Percentiles rank a stretch among this genome's conserved stretches.
Evolutionary conservation across 2,797 vertebrate species (phyloP).

Genomic region (Tokudaia tokunoshimensis): DNA sequence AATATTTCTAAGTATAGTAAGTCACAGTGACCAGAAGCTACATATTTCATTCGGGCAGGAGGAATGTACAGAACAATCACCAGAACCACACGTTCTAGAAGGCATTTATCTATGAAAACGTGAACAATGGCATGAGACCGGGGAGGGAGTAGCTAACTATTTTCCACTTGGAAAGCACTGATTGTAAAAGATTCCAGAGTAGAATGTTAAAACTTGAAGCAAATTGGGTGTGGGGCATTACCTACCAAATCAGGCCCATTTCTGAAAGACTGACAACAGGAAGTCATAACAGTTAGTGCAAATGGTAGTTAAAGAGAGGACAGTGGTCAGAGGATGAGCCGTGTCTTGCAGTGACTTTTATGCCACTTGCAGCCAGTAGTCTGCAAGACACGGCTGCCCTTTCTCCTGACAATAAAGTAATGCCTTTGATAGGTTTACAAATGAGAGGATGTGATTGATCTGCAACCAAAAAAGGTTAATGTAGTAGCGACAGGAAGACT

Average conservation of each 20-base stretch:
- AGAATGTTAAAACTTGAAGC: not conserved
- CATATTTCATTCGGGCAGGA: not conserved
- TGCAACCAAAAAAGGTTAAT: not conserved
- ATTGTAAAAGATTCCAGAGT: constrained; percentile 4
- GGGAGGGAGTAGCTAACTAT: not conserved
- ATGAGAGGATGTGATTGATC: not conserved
- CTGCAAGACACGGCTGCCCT: not conserved
- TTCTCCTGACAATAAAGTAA: not conserved
- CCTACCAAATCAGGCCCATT: not conserved
- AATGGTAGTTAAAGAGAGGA: not conserved
- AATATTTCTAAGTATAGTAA: not conserved
- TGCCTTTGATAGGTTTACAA: not conserved
- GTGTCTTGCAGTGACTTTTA: not conserved
- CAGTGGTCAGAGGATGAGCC: not conserved
- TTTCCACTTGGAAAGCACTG: not conserved
- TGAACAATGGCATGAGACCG: not conserved
- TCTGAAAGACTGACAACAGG: not conserved
- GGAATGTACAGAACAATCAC: not conserved
- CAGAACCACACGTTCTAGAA: not conserved
- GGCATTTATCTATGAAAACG: not conserved
- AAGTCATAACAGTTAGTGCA: not conserved
- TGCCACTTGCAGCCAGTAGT: not conserved
- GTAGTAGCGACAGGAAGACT: not conserved
- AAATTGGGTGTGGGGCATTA: not conserved
- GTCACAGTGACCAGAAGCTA: not conserved